Evolutionary conservation across 2,888 invertebrate genomes (phyloP).

Genomic region (Adela reaumurella): DNA sequence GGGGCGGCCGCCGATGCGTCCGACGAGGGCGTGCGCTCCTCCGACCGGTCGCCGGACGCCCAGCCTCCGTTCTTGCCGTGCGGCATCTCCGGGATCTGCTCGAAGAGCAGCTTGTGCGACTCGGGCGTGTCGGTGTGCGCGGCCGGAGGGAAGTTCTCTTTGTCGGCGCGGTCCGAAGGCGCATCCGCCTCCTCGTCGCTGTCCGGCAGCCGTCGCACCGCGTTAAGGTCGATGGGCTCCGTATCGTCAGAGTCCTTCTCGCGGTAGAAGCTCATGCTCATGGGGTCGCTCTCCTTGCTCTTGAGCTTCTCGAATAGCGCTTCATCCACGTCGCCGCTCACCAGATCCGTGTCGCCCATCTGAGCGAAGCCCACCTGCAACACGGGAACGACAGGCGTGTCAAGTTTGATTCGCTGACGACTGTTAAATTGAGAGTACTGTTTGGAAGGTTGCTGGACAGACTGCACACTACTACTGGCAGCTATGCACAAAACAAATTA

Average conservation of each 20-base stretch:
- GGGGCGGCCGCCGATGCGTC: background rate
- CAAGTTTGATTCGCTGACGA: too few species aligned
- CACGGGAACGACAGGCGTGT: too few species aligned
- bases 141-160: conserved; percentile 19
- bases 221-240: conserved; percentile 54
- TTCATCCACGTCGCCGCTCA: conserved; percentile 39
- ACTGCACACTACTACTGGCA: too few species aligned
- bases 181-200: conserved; percentile 30
- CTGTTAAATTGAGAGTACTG: too few species aligned
- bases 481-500: too few species aligned
- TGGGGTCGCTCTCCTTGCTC: conserved; percentile 59
- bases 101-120: conserved; percentile 47
- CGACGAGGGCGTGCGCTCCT: background rate
- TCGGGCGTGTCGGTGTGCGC: conserved; percentile 45
- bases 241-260: conserved; percentile 53
- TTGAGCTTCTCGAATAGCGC: conserved; percentile 48
- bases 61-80: conserved; percentile 48
- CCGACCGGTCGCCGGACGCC: conserved; percentile 4
- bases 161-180: conserved; percentile 11
- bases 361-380: conserved; percentile 43
- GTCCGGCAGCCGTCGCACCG: conserved; percentile 55
- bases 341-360: conserved; percentile 40
- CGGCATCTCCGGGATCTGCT: conserved; percentile 50
- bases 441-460: too few species aligned
- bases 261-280: conserved; percentile 64